phyloP scores from a whole-genome alignment of 1,140 invertebrate genomes.

The Coboldia fuscipes region DNA sequence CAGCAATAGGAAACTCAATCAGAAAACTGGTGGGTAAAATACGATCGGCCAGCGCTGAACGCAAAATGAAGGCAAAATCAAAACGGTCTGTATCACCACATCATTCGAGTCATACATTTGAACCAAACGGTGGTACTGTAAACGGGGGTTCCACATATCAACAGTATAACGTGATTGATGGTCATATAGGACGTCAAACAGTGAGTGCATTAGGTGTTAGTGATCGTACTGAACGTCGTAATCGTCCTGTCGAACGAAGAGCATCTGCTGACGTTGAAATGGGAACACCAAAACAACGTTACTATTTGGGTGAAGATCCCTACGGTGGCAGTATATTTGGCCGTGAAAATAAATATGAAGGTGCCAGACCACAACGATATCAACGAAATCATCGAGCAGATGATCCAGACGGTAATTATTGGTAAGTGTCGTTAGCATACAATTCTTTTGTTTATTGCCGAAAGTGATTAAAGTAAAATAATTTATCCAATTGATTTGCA shows the following conservation, averaged over 20 bases:
- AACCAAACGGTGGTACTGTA: conserved; percentile 24
- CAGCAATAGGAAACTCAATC: conserved; percentile 44
- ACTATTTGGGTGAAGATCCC: conserved; percentile 64
- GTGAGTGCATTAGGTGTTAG: background rate
- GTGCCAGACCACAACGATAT: background rate
- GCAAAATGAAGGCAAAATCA: conserved; percentile 35
- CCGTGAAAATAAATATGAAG: conserved; percentile 51
- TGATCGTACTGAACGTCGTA: conserved; percentile 1
- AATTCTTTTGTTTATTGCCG: too few relatives aligned
- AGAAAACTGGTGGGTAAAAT: conserved; percentile 56
- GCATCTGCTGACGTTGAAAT: conserved; percentile 9
- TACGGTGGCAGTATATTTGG: conserved; percentile 60
- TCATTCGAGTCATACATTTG: conserved; percentile 7
- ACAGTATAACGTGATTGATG: conserved; percentile 36
- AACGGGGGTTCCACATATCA: conserved; percentile 29
- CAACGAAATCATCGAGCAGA: conserved; percentile 1
- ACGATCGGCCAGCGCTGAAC: conserved; percentile 45
- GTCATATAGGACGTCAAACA: conserved; percentile 21
- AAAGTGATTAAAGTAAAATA: too few relatives aligned
- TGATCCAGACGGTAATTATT: too few relatives aligned
- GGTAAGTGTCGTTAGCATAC: too few relatives aligned
- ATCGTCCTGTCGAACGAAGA: background rate
- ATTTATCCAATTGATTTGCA: too few relatives aligned
- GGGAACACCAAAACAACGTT: conserved; percentile 38
- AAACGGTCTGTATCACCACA: conserved; percentile 27